Evolutionary conservation across 2,888 invertebrate species (phyloP).

Genomic region (Lochmaea capreae): DNA sequence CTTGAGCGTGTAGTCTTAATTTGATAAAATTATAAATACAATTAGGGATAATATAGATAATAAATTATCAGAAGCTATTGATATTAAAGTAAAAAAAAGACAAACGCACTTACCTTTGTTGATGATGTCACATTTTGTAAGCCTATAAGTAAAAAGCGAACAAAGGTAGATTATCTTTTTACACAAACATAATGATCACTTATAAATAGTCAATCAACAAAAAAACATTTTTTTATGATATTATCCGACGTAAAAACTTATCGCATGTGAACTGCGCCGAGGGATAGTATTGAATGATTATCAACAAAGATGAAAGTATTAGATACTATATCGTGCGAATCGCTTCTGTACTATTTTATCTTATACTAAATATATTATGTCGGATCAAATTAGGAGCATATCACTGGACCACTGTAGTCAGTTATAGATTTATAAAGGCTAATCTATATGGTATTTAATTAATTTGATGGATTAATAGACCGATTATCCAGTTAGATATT

Average conservation of each 20-base stretch:
- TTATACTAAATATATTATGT: background rate
- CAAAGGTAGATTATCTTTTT: background rate
- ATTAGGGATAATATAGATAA: background rate
- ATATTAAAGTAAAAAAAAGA: background rate
- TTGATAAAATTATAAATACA: no score
- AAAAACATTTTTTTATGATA: background rate
- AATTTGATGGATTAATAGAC: background rate
- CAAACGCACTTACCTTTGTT: background rate
- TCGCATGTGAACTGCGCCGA: background rate
- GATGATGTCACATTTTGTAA: background rate
- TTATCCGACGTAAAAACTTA: background rate
- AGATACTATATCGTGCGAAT: background rate
- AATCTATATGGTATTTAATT: background rate
- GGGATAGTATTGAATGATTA: conserved; percentile 7
- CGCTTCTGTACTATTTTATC: conserved; percentile 7
- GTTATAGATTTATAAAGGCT: background rate
- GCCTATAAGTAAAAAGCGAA: background rate
- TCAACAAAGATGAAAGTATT: conserved; percentile 1
- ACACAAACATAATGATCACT: background rate
- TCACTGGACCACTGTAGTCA: background rate
- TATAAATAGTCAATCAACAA: background rate
- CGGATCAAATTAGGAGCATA: background rate
- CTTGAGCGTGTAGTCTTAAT: no score
- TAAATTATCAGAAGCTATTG: background rate
- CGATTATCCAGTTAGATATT: background rate